Percentiles rank a stretch among this genome's conserved stretches.
These are phyloP conservation scores for Lasaia peninsularis DNA, from an alignment of 1,140 invertebrate species.

Conservation along the genomic window DNA sequence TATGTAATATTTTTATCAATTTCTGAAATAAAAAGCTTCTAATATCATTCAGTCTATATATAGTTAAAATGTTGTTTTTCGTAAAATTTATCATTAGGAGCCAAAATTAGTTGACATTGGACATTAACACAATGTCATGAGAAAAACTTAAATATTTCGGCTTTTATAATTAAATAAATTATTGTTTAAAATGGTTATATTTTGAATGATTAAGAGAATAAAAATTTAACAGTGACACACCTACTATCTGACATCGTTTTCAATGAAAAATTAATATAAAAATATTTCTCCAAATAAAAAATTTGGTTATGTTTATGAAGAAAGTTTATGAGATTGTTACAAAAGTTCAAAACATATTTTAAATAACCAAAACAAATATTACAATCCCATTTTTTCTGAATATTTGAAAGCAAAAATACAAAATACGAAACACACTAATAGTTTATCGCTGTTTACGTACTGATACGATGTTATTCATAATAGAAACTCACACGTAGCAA, in stretches of 20 bases:
- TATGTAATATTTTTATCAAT: too few relatives aligned
- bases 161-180: not conserved
- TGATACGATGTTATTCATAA: slow-evolving; percentile 43
- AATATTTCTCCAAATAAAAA: too few relatives aligned
- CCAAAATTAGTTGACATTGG: slow-evolving; percentile 7
- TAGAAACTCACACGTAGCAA: slow-evolving; percentile 69
- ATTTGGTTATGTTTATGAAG: too few relatives aligned
- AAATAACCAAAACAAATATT: slow-evolving; percentile 1
- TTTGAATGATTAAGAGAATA: too few relatives aligned
- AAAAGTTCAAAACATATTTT: slow-evolving; percentile 7
- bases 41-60: too few relatives aligned
- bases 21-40: too few relatives aligned
- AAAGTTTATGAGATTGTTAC: not conserved
- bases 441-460: slow-evolving; percentile 13
- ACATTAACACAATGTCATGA: slow-evolving; percentile 3
- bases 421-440: not conserved
- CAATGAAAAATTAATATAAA: too few relatives aligned
- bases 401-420: not conserved
- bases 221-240: too few relatives aligned
- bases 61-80: not conserved
- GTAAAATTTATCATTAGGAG: not conserved
- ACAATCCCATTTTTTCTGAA: not conserved
- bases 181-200: not conserved
- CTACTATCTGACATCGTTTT: too few relatives aligned
- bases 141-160: not conserved